Evolutionary conservation across 53 echinoderm and acorn worm species (phyloP).

Genomic region (Apostichopus leukothele): DNA sequence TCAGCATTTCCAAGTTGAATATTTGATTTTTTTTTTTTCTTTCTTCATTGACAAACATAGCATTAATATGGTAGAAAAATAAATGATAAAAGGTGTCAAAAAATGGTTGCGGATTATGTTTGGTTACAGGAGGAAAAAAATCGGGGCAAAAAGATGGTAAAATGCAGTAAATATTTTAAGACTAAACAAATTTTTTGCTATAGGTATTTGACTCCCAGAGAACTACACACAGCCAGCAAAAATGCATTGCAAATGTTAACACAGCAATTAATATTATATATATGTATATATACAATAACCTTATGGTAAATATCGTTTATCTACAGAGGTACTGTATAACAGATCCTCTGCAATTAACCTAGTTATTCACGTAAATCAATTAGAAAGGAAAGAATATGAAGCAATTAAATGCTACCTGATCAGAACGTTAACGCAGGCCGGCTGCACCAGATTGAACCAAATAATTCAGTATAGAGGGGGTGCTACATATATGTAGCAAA

Average conservation of each 20-base stretch:
- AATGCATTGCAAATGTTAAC: neutral
- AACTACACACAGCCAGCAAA: neutral
- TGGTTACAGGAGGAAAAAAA: neutral
- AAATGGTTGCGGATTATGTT: neutral
- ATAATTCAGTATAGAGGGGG: no score
- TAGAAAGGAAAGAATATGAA: no score
- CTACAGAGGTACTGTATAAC: no score
- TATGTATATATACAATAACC: neutral
- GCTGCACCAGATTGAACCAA: neutral
- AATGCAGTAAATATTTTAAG: neutral
- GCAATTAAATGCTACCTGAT: neutral
- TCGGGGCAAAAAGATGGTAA: neutral
- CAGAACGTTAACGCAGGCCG: neutral
- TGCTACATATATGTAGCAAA: no score
- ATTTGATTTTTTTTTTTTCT: no score
- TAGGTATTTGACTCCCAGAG: neutral
- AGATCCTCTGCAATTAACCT: no score
- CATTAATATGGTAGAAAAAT: neutral
- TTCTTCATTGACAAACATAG: neutral
- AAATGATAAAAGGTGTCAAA: neutral
- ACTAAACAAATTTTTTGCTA: neutral
- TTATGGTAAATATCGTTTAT: no score
- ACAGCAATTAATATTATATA: neutral
- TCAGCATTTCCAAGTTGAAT: no score
- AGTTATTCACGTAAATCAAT: no score